phyloP scores from a whole-genome alignment of 2,113 vertebrate genomes.

The Eudyptes chrysolophus region DNA sequence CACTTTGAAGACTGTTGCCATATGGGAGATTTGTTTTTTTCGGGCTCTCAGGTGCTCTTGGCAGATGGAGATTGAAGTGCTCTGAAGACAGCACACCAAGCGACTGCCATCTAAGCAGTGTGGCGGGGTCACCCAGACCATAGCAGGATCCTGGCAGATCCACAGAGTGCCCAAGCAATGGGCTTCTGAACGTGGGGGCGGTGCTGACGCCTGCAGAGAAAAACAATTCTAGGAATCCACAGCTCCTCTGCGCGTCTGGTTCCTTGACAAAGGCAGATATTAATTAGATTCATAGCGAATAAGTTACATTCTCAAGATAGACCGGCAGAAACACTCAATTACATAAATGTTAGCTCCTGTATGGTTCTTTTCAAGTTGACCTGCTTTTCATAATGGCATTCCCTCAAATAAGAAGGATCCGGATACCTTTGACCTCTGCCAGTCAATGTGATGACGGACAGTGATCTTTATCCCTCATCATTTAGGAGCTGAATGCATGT shows the following conservation, averaged over 20 bases:
- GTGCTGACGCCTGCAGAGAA: background rate
- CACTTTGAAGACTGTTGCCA: background rate
- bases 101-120: rapidly evolving
- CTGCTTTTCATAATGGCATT: background rate
- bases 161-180: rapidly evolving
- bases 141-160: background rate
- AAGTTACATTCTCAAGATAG: background rate
- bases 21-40: background rate
- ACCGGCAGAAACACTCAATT: background rate
- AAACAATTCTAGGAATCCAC: background rate
- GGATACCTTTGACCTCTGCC: background rate
- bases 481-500: background rate
- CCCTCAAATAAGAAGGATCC: background rate
- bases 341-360: background rate
- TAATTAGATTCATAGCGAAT: background rate
- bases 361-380: background rate
- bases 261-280: background rate
- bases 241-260: background rate
- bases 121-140: background rate
- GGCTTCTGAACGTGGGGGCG: background rate
- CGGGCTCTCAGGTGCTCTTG: background rate
- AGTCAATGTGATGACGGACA: background rate
- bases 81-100: background rate
- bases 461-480: background rate
- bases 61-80: slow-evolving; percentile 8